These are phyloP conservation scores for Xenopus borealis DNA, from an alignment of 2,113 vertebrate species.

Conservation along the genomic window DNA sequence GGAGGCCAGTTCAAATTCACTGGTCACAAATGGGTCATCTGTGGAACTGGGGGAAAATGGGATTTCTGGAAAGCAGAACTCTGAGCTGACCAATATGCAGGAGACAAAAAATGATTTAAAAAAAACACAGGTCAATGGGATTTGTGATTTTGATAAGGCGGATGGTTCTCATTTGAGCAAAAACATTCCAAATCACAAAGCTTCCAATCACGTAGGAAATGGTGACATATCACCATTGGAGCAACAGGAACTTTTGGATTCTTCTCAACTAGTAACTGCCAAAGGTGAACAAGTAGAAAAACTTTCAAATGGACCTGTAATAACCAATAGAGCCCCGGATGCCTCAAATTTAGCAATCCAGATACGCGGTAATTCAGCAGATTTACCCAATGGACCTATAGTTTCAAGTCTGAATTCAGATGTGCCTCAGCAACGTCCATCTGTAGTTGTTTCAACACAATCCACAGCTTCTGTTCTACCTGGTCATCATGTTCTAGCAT, in stretches of 20 bases:
- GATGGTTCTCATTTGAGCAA: conserved; percentile 88
- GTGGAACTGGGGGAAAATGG: conserved; percentile 78
- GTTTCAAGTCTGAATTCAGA: conserved; percentile 80
- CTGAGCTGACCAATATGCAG: conserved; percentile 70
- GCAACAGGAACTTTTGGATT: conserved; percentile 75
- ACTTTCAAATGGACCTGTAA: conserved; percentile 89
- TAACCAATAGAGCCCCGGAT: conserved; percentile 73
- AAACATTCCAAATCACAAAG: conserved; percentile 99
- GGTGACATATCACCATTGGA: conserved; percentile 86
- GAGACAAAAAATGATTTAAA: conserved; percentile 83
- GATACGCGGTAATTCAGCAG: conserved; percentile 75
- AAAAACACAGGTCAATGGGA: conserved; percentile 91
- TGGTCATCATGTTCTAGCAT: conserved; percentile 74
- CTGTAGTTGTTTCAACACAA: conserved; percentile 79
- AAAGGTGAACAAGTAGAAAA: conserved; percentile 93
- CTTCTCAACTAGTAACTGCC: conserved; percentile 92
- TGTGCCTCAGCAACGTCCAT: conserved; percentile 84
- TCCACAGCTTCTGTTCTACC: conserved; percentile 78
- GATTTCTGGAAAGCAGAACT: conserved; percentile 83
- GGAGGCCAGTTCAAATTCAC: conserved; percentile 73
- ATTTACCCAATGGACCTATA: conserved; percentile 92
- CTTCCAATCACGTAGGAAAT: conserved; percentile 98
- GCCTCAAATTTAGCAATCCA: conserved; percentile 68
- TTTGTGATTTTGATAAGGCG: conserved; percentile 94
- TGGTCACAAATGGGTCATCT: conserved; percentile 86